Evolutionary conservation across 2,113 vertebrate genomes (phyloP).

Genomic region (Eurypyga helias): DNA sequence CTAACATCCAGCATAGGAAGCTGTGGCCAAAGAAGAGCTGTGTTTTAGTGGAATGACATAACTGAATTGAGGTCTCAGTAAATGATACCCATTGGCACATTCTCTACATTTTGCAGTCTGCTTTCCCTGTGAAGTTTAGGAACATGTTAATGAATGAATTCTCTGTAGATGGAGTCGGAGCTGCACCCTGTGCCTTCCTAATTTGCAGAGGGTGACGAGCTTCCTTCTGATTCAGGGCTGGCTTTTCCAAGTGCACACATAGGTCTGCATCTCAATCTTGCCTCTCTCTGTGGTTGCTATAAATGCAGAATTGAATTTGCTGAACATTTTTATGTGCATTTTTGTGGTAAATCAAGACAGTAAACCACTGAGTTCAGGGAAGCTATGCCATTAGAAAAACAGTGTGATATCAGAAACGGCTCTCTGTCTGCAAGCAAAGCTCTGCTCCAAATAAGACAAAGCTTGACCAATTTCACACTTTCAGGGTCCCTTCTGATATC

Average conservation of each 20-base stretch:
- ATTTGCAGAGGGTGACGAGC: not conserved
- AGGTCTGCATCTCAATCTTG: not conserved
- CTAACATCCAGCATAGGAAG: not conserved
- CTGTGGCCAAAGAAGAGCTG: not conserved
- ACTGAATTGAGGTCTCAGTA: not conserved
- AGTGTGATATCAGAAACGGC: not conserved
- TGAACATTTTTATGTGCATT: not conserved
- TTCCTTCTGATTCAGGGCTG: not conserved
- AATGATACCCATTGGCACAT: not conserved
- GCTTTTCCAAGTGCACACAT: not conserved
- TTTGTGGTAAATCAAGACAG: not conserved
- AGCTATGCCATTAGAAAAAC: not conserved
- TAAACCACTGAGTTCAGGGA: not conserved
- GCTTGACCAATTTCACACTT: not conserved
- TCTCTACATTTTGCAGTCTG: not conserved
- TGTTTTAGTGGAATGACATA: not conserved
- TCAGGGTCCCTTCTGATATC: not conserved
- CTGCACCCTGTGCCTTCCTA: not conserved
- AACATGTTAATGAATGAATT: not conserved
- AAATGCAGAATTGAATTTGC: not conserved
- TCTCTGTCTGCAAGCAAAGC: not conserved
- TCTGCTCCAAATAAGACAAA: not conserved
- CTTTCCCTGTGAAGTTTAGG: not conserved
- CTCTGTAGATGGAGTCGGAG: not conserved
- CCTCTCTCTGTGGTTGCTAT: not conserved